These are phyloP conservation scores for Micropoecilia bifurca DNA, from an alignment of 2,797 vertebrate genomes.

Conservation along the genomic window DNA sequence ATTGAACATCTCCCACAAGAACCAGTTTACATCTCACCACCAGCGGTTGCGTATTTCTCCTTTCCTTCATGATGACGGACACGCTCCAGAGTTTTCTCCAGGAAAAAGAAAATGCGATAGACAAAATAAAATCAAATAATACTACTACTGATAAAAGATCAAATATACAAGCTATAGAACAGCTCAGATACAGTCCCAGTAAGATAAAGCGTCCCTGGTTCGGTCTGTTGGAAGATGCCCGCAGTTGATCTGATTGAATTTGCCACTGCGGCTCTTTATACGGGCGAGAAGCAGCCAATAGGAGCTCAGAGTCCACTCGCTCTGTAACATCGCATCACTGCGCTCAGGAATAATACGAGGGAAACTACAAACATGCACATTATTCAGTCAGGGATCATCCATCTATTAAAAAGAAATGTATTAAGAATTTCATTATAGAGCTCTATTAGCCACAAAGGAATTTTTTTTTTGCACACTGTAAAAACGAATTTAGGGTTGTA, in stretches of 20 bases:
- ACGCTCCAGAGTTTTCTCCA: slow-evolving; percentile 12
- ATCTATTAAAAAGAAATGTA: not conserved
- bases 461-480: not conserved
- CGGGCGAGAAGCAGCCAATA: slow-evolving; percentile 73
- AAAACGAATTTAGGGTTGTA: not conserved
- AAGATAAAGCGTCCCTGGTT: slow-evolving; percentile 13
- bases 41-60: slow-evolving; percentile 87
- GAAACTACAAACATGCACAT: not conserved
- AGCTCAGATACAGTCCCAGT: slow-evolving; percentile 22
- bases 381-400: slow-evolving; percentile 14
- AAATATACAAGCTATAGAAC: slow-evolving; percentile 6
- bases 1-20: slow-evolving; percentile 95
- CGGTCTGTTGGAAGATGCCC: slow-evolving; percentile 39
- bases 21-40: slow-evolving; percentile 95
- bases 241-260: slow-evolving; percentile 78
- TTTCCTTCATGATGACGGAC: slow-evolving; percentile 87
- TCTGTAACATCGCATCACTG: slow-evolving; percentile 38
- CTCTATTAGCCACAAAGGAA: not conserved
- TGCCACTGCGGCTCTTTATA: slow-evolving; percentile 79
- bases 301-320: slow-evolving; percentile 58
- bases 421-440: not conserved
- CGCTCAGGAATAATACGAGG: slow-evolving; percentile 32
- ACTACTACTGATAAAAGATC: no score
- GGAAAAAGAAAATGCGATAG: not conserved
- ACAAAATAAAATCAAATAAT: slow-evolving; percentile 1